Base-by-base conservation (phyloP, 2,888 invertebrate species). In the Odontocerum albicorne region DNA sequence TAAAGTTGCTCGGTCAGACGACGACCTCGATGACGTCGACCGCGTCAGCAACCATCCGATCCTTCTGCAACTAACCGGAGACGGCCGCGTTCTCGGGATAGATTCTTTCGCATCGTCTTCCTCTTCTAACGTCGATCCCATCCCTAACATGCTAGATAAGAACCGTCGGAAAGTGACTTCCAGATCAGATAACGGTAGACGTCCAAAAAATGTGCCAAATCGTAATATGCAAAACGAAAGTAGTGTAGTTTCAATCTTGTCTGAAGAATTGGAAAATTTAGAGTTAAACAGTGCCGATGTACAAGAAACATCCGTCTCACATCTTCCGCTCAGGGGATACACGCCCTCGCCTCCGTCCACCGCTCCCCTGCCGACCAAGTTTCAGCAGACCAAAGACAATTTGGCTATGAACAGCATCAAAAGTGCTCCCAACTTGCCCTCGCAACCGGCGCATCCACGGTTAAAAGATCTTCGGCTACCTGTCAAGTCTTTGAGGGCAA, bases 311-410 rank as follows among this genome's bases (percentile, higher is more conserved):
- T 77, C 78, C 47, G 81, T 82, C 46, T 82, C 83, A 46, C 83
- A 85, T 65, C 67, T 87, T 62, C 84, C 86, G 1, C 71, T 84
- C 42, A 80, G 88, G 21, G 87, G 87, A 31, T 89, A 87, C 63
- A 88, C 89, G 2, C 88, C 89, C 8, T 90, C 90, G 35, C 90
- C 91, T 42, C 91, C 91, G 52, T 90, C 91, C 55, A 91, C 90
- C 15, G 90, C 90, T 1, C 91, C 91, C 16, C 72, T 91, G 63
- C 90, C 91, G 2, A 84, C 87, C 58, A 91, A 91, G 71, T 91
- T 90, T 72, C 86, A 85, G 61, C 81, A 82, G 63, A 78, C 79
- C 52, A 87, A 88, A 64, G 86, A 86, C 59, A 79, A 81, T 44
- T 80, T 84, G 60, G 79, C 82, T 44, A 86, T 87, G 85, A 88